Conservation (phyloP, 2,888 invertebrate genomes). For the Andrena trimmerana region DNA sequence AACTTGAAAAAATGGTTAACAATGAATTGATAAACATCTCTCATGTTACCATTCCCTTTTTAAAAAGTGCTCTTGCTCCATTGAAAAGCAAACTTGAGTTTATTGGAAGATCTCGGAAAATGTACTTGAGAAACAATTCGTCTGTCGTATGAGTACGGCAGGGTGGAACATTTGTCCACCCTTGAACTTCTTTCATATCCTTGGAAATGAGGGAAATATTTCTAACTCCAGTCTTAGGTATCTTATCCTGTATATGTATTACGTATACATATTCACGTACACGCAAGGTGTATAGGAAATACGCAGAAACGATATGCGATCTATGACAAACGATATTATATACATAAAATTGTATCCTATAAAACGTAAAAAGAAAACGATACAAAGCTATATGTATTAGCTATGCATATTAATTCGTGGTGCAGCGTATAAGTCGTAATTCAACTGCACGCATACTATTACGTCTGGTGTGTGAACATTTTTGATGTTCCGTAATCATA, state of each 20-base stretch:
- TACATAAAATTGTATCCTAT: slow-evolving; percentile 36
- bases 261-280: slow-evolving; percentile 19
- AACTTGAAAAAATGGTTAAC: neutral
- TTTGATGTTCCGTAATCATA: slow-evolving; percentile 80
- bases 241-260: slow-evolving; percentile 12
- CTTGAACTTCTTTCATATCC: neutral
- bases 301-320: slow-evolving; percentile 65
- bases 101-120: neutral
- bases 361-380: slow-evolving; percentile 37
- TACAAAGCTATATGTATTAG: slow-evolving; percentile 45
- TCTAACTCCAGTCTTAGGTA: slow-evolving; percentile 14
- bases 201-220: slow-evolving; percentile 2
- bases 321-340: slow-evolving; percentile 51
- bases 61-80: no score
- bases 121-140: neutral
- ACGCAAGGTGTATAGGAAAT: slow-evolving; percentile 51
- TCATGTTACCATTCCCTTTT: neutral
- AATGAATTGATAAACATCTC: neutral
- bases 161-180: neutral
- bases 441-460: slow-evolving; percentile 51
- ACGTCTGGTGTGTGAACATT: slow-evolving; percentile 74
- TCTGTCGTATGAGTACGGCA: neutral
- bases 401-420: slow-evolving; percentile 50
- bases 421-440: slow-evolving; percentile 51
- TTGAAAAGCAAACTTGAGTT: neutral